Conservation (phyloP, 2,113 vertebrate species). For the Ammodytes dubius region DNA sequence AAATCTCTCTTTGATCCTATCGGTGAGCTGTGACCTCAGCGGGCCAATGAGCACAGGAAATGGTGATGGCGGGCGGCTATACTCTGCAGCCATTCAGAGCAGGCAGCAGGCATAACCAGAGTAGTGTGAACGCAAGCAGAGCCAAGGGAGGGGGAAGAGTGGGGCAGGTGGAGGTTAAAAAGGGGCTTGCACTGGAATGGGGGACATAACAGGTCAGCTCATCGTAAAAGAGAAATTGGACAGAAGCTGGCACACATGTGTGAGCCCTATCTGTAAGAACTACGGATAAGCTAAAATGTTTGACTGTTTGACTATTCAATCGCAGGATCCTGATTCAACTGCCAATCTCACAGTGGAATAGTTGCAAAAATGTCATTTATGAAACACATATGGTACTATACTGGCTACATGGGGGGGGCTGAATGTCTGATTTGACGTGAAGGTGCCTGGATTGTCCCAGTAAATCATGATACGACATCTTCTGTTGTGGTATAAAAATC, state of each 20-base stretch:
- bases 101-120: conserved; percentile 35
- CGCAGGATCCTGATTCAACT: no score
- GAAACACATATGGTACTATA: no score
- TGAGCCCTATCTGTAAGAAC: conserved; percentile 20
- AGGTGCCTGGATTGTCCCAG: no score
- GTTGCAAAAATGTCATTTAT: no score
- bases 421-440: no score
- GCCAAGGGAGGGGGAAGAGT: background rate
- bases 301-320: no score
- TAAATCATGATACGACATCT: no score
- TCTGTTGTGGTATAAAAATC: no score
- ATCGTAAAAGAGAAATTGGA: conserved; percentile 62
- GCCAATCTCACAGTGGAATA: no score
- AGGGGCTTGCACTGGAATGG: conserved; percentile 59
- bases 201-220: conserved; percentile 64
- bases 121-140: conserved; percentile 31
- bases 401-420: no score
- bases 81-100: conserved; percentile 42
- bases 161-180: conserved; percentile 66
- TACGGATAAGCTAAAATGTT: no score
- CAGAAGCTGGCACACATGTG: conserved; percentile 61
- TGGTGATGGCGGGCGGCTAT: conserved; percentile 25
- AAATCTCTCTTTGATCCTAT: conserved; percentile 74
- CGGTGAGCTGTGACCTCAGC: conserved; percentile 70
- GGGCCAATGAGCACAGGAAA: conserved; percentile 52